Base-by-base conservation (phyloP, 2,113 vertebrate species). In the Cyanoderma ruficeps region DNA sequence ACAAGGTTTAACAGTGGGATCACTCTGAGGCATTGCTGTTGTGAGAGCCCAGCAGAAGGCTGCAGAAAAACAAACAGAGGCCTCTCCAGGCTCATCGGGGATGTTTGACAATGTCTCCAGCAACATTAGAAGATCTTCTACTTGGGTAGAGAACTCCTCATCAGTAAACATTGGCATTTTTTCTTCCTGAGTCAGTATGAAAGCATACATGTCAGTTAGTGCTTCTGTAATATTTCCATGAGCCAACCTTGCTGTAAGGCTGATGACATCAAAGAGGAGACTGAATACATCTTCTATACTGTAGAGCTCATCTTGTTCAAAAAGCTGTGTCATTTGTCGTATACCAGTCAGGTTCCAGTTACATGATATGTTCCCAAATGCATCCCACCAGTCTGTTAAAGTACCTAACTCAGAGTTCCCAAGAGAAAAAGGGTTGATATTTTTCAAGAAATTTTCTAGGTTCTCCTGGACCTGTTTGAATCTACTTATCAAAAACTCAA, bases 131-230 rank as follows among this genome's bases (percentile, higher is more conserved):
- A 98, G 83, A 50, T 49, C 67, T 65, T 96, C 91, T 63, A 97
- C 70, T 50, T 74, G 83, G 44, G n/a, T 27, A 39, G 94, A 83
- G 21, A 98, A 89, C 31, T 97, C 97, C n/a, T 97, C 81, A 64
- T 96, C 93, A 65, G 95, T 95, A 89, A 96, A 39, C 2, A 59
- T 31, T 21, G 92, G 24, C 79, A 97, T 78, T 75, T 89, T 95
- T 92, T 35, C 76, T 79, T 97, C 97, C 46, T 98, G 97, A 68
- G 75, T 80, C 35, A 97, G 10, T 11, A 86, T 60, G 52, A 98
- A 98, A 83, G 79, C 19, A 2, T 97, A 90, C 42, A 97, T 44
- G 28, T 98, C 96, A 79, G 56, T 41, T 24, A 98, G 80, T 50
- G 84, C 80, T 49, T 97, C 94, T 0, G 95, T 97, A 69, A 97